phyloP scores from a whole-genome alignment of 2,113 vertebrate genomes.

The Notothenia rossii region DNA sequence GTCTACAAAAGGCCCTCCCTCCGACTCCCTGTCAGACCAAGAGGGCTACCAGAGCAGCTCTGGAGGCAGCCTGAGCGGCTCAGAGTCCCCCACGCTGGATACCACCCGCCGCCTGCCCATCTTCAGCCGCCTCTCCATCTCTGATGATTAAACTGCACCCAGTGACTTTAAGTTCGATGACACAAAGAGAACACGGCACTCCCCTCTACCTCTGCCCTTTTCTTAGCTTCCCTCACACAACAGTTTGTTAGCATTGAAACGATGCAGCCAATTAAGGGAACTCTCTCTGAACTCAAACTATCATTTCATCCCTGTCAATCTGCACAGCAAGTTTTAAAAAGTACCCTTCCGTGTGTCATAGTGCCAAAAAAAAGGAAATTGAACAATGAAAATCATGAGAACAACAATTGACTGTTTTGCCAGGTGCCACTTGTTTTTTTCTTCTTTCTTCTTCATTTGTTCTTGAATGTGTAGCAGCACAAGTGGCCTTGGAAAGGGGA shows the following conservation, averaged over 20 bases:
- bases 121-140: conserved; percentile 99
- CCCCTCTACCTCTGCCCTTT: conserved; percentile 74
- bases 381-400: conserved; percentile 77
- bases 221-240: conserved; percentile 38
- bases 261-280: conserved; percentile 82
- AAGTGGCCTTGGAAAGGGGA: conserved; percentile 80
- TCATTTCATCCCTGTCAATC: conserved; percentile 63
- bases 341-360: conserved; percentile 75
- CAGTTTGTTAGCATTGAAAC: conserved; percentile 67
- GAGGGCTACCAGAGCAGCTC: conserved; percentile 99
- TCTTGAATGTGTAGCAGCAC: conserved; percentile 84
- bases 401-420: conserved; percentile 87
- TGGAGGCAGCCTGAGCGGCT: conserved; percentile 95
- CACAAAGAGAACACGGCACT: conserved; percentile 78
- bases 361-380: conserved; percentile 83
- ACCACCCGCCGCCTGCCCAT: conserved; percentile 97
- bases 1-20: conserved; percentile 92
- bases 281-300: conserved; percentile 56
- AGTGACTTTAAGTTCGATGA: conserved; percentile 62
- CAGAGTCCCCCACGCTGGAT: conserved; percentile 95
- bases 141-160: conserved; percentile 89
- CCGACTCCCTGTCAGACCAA: conserved; percentile 96
- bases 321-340: conserved; percentile 49
- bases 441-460: conserved; percentile 49
- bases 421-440: conserved; percentile 79